phyloP scores from a whole-genome alignment of 64 coral and sea anemone genomes.

The Montipora foliosa region DNA sequence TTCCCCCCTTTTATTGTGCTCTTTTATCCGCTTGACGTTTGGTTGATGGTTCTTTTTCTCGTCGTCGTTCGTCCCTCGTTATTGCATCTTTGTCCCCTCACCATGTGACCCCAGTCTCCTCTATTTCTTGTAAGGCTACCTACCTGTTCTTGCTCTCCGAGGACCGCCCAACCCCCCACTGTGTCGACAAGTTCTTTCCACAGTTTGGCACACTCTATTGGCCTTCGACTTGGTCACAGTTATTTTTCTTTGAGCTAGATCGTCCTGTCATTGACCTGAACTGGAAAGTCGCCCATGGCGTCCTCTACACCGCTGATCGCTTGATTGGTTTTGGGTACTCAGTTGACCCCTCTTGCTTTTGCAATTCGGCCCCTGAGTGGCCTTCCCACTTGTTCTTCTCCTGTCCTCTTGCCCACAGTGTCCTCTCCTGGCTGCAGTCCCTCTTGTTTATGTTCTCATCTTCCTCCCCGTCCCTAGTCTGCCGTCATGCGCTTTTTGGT shows the following conservation, averaged over 20 bases:
- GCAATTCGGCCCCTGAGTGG: not conserved
- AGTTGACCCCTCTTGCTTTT: not conserved
- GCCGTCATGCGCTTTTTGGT: not conserved
- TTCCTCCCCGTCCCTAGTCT: too few species aligned
- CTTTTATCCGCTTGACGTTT: not conserved
- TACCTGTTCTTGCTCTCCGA: conserved; percentile 6
- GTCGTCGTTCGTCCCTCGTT: not conserved
- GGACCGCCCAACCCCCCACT: not conserved
- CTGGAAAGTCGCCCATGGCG: conserved; percentile 42
- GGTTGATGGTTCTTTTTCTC: not conserved
- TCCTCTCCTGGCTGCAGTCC: not conserved
- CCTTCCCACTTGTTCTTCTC: conserved; percentile 1
- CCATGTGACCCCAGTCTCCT: not conserved
- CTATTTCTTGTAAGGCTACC: not conserved
- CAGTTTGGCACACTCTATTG: not conserved
- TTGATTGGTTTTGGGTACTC: not conserved
- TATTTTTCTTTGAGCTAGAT: not conserved
- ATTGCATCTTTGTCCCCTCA: not conserved
- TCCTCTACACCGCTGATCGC: not conserved
- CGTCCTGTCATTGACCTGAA: not conserved
- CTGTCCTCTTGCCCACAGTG: not conserved
- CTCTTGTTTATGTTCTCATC: not conserved
- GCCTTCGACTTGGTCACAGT: not conserved
- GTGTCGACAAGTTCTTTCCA: not conserved
- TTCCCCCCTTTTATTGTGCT: not conserved